Percentiles rank a stretch among this genome's conserved stretches.
phyloP scores from a whole-genome alignment of 2,113 vertebrate species.

The Amazona guildingii region DNA sequence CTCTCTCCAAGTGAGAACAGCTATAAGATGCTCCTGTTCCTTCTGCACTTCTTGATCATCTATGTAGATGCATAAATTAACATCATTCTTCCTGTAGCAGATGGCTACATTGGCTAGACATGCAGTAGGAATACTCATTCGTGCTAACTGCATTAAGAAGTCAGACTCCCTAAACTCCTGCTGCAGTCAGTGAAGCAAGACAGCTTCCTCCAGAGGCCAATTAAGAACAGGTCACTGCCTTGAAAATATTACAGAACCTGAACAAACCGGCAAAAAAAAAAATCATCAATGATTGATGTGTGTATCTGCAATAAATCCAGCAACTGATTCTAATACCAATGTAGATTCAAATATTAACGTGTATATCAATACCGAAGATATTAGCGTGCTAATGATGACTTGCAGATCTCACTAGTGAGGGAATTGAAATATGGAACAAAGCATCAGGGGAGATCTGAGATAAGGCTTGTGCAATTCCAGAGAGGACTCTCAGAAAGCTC shows the following conservation, averaged over 20 bases:
- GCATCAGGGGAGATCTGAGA: neutral
- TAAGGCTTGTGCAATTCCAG: neutral
- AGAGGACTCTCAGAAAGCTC: neutral
- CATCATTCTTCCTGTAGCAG: neutral
- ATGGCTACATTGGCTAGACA: neutral
- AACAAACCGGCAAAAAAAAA: neutral
- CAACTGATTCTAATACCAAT: neutral
- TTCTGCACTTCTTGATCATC: neutral
- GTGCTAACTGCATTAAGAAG: neutral
- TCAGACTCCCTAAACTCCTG: neutral
- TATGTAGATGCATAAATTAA: neutral
- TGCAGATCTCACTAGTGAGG: neutral
- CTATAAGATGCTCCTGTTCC: neutral
- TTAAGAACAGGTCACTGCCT: conserved; percentile 10
- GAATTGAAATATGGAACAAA: neutral
- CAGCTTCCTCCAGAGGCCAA: neutral
- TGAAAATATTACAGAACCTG: neutral
- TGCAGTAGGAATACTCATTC: neutral
- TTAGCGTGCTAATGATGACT: neutral
- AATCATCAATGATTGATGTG: neutral
- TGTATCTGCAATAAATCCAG: neutral
- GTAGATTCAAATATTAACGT: neutral
- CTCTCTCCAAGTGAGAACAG: neutral
- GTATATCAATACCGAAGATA: neutral
- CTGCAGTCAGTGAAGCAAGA: neutral